phyloP scores from a whole-genome alignment of 2,113 vertebrate genomes.

The Bucco capensis region DNA sequence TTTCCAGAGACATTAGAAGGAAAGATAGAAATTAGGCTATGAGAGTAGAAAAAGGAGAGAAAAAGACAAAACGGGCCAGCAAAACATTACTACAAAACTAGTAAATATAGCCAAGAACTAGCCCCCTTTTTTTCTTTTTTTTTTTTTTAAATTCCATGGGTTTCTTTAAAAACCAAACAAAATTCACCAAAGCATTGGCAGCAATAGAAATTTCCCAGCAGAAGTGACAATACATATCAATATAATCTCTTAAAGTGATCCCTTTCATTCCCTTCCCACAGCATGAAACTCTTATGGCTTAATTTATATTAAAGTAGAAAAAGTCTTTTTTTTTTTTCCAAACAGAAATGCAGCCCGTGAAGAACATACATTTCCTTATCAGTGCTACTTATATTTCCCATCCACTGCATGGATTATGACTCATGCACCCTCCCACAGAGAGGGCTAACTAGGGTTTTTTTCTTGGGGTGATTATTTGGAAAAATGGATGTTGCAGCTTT shows the following conservation, averaged over 20 bases:
- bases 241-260: conserved; percentile 80
- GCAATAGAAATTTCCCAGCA: conserved; percentile 77
- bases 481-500: conserved; percentile 55
- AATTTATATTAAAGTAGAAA: conserved; percentile 80
- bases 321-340: conserved; percentile 51
- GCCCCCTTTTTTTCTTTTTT: not conserved
- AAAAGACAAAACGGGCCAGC: conserved; percentile 72
- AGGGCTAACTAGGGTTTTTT: not conserved
- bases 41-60: conserved; percentile 70
- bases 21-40: conserved; percentile 65
- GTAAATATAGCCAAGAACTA: conserved; percentile 77
- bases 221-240: conserved; percentile 76
- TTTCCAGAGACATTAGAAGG: conserved; percentile 61
- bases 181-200: conserved; percentile 73
- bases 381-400: conserved; percentile 71
- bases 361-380: conserved; percentile 59
- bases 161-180: not conserved
- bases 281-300: conserved; percentile 82
- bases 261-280: conserved; percentile 77
- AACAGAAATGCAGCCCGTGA: conserved; percentile 65
- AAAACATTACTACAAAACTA: conserved; percentile 81
- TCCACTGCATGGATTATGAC: conserved; percentile 52
- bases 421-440: conserved; percentile 33
- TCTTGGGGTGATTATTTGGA: not conserved
- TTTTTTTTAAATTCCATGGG: conserved; percentile 48